phyloP scores from a whole-genome alignment of 2,113 vertebrate species.

The Thymallus thymallus region DNA sequence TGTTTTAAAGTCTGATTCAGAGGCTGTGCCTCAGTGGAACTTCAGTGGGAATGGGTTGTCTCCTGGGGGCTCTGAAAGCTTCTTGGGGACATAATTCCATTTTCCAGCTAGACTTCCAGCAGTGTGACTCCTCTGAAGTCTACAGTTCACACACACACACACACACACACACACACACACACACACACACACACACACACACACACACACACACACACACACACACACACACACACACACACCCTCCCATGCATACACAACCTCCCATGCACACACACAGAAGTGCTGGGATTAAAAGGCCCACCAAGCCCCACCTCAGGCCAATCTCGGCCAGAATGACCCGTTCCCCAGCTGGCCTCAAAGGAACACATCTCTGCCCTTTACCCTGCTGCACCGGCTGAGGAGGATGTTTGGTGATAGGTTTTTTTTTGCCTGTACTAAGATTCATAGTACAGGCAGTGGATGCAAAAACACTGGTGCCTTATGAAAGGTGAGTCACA shows the following conservation, averaged over 20 bases:
- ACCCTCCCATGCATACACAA: neutral
- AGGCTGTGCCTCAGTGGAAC: neutral
- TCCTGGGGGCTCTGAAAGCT: neutral
- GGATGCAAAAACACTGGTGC: too few relatives aligned
- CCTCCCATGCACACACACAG: neutral
- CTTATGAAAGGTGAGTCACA: neutral
- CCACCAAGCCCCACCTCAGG: neutral
- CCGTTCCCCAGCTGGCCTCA: constrained; percentile 16
- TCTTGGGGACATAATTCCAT: constrained; percentile 7
- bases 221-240: too few relatives aligned
- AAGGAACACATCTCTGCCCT: neutral
- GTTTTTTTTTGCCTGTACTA: neutral
- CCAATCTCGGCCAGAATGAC: constrained; percentile 23
- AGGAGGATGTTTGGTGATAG: neutral
- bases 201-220: too few relatives aligned
- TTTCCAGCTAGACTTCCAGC: constrained; percentile 17
- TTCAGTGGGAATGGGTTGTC: constrained; percentile 4
- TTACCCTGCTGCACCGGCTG: too few relatives aligned
- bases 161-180: too few relatives aligned
- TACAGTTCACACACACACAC: neutral
- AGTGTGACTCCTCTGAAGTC: constrained; percentile 14
- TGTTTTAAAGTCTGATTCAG: neutral
- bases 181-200: too few relatives aligned
- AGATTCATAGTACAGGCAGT: neutral
- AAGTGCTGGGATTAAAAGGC: constrained; percentile 36